Base-by-base conservation (phyloP, 2,113 vertebrate genomes). In the Otolemur garnettii region DNA sequence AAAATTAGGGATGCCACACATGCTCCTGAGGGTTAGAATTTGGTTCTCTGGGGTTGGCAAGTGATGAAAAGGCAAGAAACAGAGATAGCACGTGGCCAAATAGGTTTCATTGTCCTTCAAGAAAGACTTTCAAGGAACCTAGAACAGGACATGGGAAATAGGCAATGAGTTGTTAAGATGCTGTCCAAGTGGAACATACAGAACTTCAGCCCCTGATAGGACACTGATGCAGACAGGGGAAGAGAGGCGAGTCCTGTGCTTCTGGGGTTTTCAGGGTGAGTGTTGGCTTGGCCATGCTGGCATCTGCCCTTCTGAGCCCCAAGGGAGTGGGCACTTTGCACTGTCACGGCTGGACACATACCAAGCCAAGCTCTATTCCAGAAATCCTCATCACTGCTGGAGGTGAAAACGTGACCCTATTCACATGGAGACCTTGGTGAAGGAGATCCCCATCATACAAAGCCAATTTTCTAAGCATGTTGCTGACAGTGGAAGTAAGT, bases 341-440 rank as follows among this genome's bases (percentile, higher is more conserved):
- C 3, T 21, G 22, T 35, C 2, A 0, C 2, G 5, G 75, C 0
- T 19, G 62, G 53, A 8, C 19, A 26, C 8, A 15, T 9, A 1
- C 6, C 0, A 6, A 89, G 55, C 17, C 77, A 0, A 2, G 50
- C 38, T 72, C 38, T 55, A 0, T 98, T 98, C 60, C 97, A 99
- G 99, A 99, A 98, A 98, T 99, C 78, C 99, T 99, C 97, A 99
- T 99, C 98, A 99, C 99, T 0, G 99, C 99, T 0, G 99, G 99
- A 2, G 99, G 99, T 0, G 99, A 99, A 96, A 99, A 99, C 11
- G 83, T 99, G 30, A 98, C 99, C 99, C 99, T 0, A 94, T 99
- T 50, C 99, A 99, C 0, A 99, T 99, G 0, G 99, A 99, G 98
- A 99, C 99, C 0, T 98, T 98, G 0, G 98, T 99, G 13, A 99